Evolutionary conservation across 2,113 vertebrate species (phyloP).

Genomic region (Nothobranchius furzeri): DNA sequence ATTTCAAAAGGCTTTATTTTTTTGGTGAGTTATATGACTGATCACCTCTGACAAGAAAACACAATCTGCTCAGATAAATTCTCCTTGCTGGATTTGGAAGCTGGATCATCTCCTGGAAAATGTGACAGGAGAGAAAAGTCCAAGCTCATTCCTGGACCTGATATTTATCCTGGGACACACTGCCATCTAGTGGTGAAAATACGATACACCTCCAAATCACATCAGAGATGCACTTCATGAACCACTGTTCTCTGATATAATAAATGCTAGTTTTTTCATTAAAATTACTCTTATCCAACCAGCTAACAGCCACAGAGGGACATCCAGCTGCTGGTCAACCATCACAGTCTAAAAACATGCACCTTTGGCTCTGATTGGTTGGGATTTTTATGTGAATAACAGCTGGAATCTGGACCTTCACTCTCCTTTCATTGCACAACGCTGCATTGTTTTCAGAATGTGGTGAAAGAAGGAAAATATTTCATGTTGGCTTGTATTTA

Average conservation of each 20-base stretch:
- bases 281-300: slow-evolving; percentile 13
- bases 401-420: slow-evolving; percentile 35
- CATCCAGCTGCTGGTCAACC: slow-evolving; percentile 52
- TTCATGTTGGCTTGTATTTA: slow-evolving; percentile 44
- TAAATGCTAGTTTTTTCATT: slow-evolving; percentile 22
- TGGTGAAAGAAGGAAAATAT: slow-evolving; percentile 45
- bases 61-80: slow-evolving; percentile 55
- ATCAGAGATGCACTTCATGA: not conserved
- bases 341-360: slow-evolving; percentile 43
- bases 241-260: not conserved
- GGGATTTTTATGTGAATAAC: slow-evolving; percentile 31
- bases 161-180: slow-evolving; percentile 55
- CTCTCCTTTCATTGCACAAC: slow-evolving; percentile 43
- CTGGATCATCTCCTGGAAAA: slow-evolving; percentile 72
- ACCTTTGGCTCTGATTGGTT: slow-evolving; percentile 29
- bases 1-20: slow-evolving; percentile 37
- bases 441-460: slow-evolving; percentile 55
- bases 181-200: slow-evolving; percentile 72
- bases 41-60: slow-evolving; percentile 54
- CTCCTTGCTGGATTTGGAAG: slow-evolving; percentile 62
- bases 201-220: not conserved
- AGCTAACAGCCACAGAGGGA: slow-evolving; percentile 22
- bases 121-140: slow-evolving; percentile 10
- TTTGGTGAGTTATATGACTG: slow-evolving; percentile 56
- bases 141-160: not conserved